phyloP scores from a whole-genome alignment of 2,797 vertebrate genomes.

The Gobio occitaniae region DNA sequence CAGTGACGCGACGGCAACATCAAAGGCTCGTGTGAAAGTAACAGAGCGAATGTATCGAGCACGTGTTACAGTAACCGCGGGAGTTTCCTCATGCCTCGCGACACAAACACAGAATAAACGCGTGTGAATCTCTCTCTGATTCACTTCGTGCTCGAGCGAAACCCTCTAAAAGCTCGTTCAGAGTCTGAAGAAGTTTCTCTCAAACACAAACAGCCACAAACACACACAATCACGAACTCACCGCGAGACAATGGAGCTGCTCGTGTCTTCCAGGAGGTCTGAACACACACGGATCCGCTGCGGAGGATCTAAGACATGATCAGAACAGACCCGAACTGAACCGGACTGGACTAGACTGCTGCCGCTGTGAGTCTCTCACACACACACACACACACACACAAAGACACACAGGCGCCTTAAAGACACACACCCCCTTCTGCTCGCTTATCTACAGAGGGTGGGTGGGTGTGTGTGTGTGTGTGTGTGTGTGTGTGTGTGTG shows the following conservation, averaged over 20 bases:
- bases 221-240: neutral
- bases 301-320: neutral
- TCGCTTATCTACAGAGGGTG: neutral
- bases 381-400: neutral
- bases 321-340: neutral
- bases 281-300: neutral
- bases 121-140: neutral
- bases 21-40: neutral
- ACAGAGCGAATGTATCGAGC: neutral
- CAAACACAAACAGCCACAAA: neutral
- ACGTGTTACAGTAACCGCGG: neutral
- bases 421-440: constrained; percentile 6
- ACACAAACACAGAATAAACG: neutral
- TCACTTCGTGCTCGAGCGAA: neutral
- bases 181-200: neutral
- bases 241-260: neutral
- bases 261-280: neutral
- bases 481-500: neutral
- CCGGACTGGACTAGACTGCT: neutral
- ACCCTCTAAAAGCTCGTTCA: neutral
- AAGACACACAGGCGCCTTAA: constrained; percentile 1
- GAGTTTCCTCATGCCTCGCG: neutral
- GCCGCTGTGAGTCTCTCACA: neutral
- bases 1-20: neutral
- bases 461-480: neutral